These are phyloP conservation scores for Sylvia borin DNA, from an alignment of 2,797 vertebrate genomes.

Conservation along the genomic window DNA sequence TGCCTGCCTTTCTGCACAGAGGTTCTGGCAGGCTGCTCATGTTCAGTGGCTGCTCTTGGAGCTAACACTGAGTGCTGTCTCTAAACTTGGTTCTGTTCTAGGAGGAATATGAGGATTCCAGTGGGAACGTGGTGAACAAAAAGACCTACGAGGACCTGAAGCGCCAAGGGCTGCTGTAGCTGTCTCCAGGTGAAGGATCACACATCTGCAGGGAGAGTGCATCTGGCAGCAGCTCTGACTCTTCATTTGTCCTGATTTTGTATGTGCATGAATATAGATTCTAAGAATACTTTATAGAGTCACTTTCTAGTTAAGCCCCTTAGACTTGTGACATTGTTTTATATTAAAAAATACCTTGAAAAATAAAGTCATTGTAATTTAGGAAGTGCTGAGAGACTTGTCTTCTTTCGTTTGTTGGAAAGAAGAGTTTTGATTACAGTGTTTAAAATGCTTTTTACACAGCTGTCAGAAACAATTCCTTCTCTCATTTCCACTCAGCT, in stretches of 20 bases:
- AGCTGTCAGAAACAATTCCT: not conserved
- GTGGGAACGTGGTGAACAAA: slow-evolving; percentile 97
- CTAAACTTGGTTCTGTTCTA: slow-evolving; percentile 60
- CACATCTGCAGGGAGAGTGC: not conserved
- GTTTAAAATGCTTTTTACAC: not conserved
- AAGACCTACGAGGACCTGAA: slow-evolving; percentile 98
- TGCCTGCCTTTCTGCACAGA: not conserved
- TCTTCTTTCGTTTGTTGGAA: not conserved
- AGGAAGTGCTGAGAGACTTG: not conserved
- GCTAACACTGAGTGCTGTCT: not conserved
- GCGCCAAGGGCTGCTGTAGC: slow-evolving; percentile 92
- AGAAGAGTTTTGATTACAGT: not conserved
- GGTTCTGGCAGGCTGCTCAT: not conserved
- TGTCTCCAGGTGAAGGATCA: not conserved
- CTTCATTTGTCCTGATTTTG: slow-evolving; percentile 30
- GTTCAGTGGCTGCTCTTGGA: not conserved
- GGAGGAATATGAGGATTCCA: slow-evolving; percentile 99
- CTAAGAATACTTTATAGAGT: slow-evolving; percentile 58
- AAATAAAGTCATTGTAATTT: slow-evolving; percentile 70
- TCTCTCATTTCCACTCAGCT: not conserved
- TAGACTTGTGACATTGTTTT: slow-evolving; percentile 67
- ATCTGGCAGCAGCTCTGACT: not conserved
- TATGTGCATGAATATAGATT: slow-evolving; percentile 56
- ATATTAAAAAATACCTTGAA: slow-evolving; percentile 53
- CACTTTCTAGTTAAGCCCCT: slow-evolving; percentile 6